Evolutionary conservation across 2,113 vertebrate species (phyloP).

Genomic region (Peucedramus taeniatus): DNA sequence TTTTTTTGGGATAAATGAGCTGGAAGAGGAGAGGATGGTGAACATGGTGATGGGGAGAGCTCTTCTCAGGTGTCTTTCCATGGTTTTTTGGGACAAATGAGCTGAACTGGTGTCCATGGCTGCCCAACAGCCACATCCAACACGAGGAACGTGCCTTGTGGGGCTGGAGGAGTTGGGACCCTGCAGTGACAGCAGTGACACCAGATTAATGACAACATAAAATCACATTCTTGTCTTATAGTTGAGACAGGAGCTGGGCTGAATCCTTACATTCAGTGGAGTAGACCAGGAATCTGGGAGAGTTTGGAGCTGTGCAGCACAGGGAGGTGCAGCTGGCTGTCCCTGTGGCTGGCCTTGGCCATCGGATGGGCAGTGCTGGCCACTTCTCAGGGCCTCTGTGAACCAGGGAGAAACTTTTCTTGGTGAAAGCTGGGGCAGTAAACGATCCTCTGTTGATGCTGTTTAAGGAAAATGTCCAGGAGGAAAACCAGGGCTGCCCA

Average conservation of each 20-base stretch:
- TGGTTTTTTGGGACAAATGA: background rate
- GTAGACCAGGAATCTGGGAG: background rate
- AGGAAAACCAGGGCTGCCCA: background rate
- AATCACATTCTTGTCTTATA: background rate
- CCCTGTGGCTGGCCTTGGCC: background rate
- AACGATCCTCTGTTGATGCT: background rate
- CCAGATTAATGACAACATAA: background rate
- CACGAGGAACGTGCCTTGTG: background rate
- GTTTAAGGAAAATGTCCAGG: background rate
- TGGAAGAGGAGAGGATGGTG: background rate
- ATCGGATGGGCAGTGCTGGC: background rate
- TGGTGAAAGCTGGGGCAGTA: background rate
- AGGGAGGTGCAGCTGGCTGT: background rate
- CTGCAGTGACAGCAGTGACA: fast-evolving
- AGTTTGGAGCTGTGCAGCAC: background rate
- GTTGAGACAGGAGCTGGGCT: background rate
- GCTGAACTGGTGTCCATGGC: background rate
- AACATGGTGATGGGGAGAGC: background rate
- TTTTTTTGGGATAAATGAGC: background rate
- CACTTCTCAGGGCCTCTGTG: background rate
- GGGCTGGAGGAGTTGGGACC: background rate
- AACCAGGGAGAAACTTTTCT: background rate
- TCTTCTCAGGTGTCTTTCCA: background rate
- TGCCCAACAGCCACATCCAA: background rate
- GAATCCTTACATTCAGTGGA: background rate